A percentile compares a stretch with the other conserved stretches of the same genome.
Conservation (phyloP, 2,113 vertebrate genomes). For the Onychorhynchus coronatus region DNA sequence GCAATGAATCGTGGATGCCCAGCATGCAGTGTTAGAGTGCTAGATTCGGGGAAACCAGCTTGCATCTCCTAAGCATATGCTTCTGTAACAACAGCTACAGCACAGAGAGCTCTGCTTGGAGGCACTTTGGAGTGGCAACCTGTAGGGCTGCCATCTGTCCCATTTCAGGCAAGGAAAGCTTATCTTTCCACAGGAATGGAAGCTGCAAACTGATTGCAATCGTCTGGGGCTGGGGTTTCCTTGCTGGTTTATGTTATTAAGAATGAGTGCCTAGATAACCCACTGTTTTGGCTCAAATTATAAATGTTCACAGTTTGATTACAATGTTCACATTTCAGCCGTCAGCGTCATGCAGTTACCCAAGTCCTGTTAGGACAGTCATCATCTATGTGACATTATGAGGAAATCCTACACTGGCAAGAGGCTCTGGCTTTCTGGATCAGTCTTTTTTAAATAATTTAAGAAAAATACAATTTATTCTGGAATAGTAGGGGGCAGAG, state of each 20-base stretch:
- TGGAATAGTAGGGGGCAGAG: background rate
- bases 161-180: background rate
- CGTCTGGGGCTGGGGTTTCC: conserved; percentile 19
- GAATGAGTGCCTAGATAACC: background rate
- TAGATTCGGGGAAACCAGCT: conserved; percentile 9
- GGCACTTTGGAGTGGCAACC: conserved; percentile 39
- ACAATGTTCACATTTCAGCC: background rate
- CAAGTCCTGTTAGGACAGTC: background rate
- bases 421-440: background rate
- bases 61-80: conserved; percentile 49
- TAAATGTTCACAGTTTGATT: conserved; percentile 16
- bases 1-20: conserved; percentile 17
- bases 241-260: conserved; percentile 27
- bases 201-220: background rate
- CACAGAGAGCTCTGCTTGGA: conserved; percentile 1
- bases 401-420: background rate
- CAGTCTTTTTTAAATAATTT: background rate
- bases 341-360: background rate
- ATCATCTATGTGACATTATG: background rate
- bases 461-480: background rate
- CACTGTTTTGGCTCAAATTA: conserved; percentile 5
- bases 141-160: conserved; percentile 60
- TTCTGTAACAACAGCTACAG: conserved; percentile 18
- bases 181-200: conserved; percentile 1
- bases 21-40: background rate